These are phyloP conservation scores for Drymonia ruficornis DNA, from an alignment of 2,888 invertebrate species.

Conservation along the genomic window DNA sequence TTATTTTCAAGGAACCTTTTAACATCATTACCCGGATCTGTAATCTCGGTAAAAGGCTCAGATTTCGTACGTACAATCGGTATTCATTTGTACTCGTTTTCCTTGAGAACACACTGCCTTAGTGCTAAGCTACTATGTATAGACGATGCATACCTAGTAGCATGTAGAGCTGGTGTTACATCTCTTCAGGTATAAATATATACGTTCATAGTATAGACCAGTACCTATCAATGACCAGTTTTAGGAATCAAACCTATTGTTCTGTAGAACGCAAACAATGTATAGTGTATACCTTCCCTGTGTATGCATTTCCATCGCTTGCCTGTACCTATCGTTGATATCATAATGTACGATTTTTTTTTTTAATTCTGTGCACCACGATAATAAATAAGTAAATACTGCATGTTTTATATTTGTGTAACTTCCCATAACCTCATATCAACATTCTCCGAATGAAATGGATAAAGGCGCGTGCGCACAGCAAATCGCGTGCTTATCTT, in stretches of 20 bases:
- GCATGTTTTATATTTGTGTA: too few relatives aligned
- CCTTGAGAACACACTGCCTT: slow-evolving; percentile 29
- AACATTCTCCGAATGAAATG: slow-evolving; percentile 20
- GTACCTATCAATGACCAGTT: too few relatives aligned
- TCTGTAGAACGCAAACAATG: too few relatives aligned
- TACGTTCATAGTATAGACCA: too few relatives aligned
- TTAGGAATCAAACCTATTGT: too few relatives aligned
- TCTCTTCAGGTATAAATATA: background rate
- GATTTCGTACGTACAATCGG: slow-evolving; percentile 18
- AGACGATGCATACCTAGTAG: slow-evolving; percentile 32
- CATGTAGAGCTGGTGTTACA: slow-evolving; percentile 32
- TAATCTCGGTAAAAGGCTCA: slow-evolving; percentile 12
- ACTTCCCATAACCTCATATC: background rate
- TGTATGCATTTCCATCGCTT: too few relatives aligned
- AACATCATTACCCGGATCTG: slow-evolving; percentile 1
- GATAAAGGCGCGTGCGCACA: slow-evolving; percentile 15
- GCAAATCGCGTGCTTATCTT: slow-evolving; percentile 48
- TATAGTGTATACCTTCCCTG: too few relatives aligned
- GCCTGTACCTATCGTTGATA: too few relatives aligned
- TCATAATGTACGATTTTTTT: too few relatives aligned
- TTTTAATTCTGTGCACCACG: too few relatives aligned
- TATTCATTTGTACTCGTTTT: slow-evolving; percentile 24
- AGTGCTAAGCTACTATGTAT: slow-evolving; percentile 32
- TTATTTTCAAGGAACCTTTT: too few relatives aligned
- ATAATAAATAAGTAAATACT: too few relatives aligned